Percentiles rank a stretch among this genome's conserved stretches.
Evolutionary conservation across 2,797 vertebrate genomes (phyloP).

Genomic region (Rhabdophis nuchalis): DNA sequence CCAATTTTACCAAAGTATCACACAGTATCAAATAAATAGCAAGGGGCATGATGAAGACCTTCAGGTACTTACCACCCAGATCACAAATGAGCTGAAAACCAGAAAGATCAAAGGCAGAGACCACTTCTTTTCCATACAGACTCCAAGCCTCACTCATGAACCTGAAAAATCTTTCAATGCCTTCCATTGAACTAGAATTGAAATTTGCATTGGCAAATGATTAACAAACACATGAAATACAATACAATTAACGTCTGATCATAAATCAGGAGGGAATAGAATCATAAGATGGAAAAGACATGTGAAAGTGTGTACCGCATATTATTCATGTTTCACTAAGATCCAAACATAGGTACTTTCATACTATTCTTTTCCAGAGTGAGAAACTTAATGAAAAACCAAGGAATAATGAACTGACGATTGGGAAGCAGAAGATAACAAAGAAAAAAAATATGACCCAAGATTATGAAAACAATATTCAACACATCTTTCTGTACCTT

Average conservation of each 20-base stretch:
- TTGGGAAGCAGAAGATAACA: background rate
- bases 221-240: background rate
- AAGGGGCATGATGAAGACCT: background rate
- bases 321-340: background rate
- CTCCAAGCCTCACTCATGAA: background rate
- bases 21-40: background rate
- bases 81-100: background rate
- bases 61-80: background rate
- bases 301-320: too few relatives aligned
- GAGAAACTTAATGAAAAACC: background rate
- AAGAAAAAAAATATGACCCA: background rate
- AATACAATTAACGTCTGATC: background rate
- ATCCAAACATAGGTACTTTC: background rate
- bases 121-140: conserved; percentile 66
- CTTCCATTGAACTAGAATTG: background rate
- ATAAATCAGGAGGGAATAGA: background rate
- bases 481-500: background rate
- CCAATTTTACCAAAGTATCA: background rate
- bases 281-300: too few relatives aligned
- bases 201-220: background rate
- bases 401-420: background rate
- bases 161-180: background rate
- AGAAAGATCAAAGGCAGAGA: background rate
- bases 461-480: background rate
- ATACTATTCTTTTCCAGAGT: background rate